These are phyloP conservation scores for Whitmania pigra DNA, from an alignment of 1,140 invertebrate genomes.

Conservation along the genomic window DNA sequence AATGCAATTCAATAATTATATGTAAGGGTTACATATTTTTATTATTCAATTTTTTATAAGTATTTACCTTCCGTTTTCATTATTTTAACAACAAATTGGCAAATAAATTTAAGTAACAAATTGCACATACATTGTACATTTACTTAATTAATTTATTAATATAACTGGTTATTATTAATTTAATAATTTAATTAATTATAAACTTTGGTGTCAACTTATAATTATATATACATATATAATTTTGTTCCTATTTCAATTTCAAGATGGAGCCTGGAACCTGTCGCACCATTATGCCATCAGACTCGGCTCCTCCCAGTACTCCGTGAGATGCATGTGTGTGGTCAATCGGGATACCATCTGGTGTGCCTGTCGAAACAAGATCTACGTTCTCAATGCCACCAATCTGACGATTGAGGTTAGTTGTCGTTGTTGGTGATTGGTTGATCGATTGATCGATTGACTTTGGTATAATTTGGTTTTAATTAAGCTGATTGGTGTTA, in stretches of 20 bases:
- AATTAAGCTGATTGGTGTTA: too few relatives aligned
- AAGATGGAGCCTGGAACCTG: constrained; percentile 85
- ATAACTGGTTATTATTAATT: too few relatives aligned
- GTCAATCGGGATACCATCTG: constrained; percentile 76
- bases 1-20: too few relatives aligned
- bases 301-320: constrained; percentile 72
- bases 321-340: constrained; percentile 61
- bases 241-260: background rate
- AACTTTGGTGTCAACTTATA: too few relatives aligned
- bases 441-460: background rate
- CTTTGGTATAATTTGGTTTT: background rate
- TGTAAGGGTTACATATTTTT: too few relatives aligned
- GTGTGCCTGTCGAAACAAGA: constrained; percentile 91
- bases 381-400: constrained; percentile 80
- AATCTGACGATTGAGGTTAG: constrained; percentile 59
- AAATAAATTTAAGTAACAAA: too few relatives aligned
- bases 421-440: background rate
- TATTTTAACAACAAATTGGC: too few relatives aligned
- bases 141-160: too few relatives aligned
- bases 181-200: constrained; percentile 26
- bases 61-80: too few relatives aligned
- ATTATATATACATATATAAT: too few relatives aligned
- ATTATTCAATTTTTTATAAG: too few relatives aligned
- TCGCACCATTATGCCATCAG: constrained; percentile 78
- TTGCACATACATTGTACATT: too few relatives aligned